Base-by-base conservation (phyloP, 30 jellyfish, hydroid and myxozoan species). In the Chironex yamaguchii region DNA sequence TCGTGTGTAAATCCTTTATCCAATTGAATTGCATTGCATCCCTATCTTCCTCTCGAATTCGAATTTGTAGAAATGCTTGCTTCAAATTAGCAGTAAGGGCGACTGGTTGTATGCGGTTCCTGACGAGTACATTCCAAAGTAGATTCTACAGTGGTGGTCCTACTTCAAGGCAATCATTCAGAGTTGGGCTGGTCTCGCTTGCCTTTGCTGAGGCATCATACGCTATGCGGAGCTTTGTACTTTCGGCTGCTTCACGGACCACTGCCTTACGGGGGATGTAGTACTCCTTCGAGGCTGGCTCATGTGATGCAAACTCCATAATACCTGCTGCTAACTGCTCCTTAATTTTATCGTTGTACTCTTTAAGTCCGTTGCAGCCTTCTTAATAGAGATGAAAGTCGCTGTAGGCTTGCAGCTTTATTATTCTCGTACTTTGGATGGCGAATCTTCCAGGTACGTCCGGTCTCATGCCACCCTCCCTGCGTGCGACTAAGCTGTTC, bases 21-120 rank as follows among this genome's bases (percentile, higher is more conserved):
- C 94, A 84, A 20, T 54, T 66, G 53, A 84, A 68, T 36, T 93
- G 29, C 30, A 74, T 36, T n/a, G 66, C 90, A 65, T 91, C 97
- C 2, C 97, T 66, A 23, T 67, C 86, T 6, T 54, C 53, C 76
- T 84, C 93, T 76, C 86, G 33, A 53, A 90, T 90, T 23, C 90
- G 62, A 3, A 90, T 65, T 77, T 90, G 89, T 3, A 62, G 68
- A 70, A 90, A 82, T 25, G 97, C 97, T 63, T 90, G 82, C 48
- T 83, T 90, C 79, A 90, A 52, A 68, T 90, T 96, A 33, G 92
- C 92, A 3, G 92, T 77, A 35, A 91, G 75, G 33, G 62, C 33
- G 6, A 90, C 89, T 52, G 92, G 96, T 48, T 70, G 50, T 58
- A 90, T 49, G 51, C 97, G 52, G 33, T 9, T 67, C 67, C 96